Evolutionary conservation across 2,113 vertebrate species (phyloP).

Genomic region (Beaufortia kweichowensis): DNA sequence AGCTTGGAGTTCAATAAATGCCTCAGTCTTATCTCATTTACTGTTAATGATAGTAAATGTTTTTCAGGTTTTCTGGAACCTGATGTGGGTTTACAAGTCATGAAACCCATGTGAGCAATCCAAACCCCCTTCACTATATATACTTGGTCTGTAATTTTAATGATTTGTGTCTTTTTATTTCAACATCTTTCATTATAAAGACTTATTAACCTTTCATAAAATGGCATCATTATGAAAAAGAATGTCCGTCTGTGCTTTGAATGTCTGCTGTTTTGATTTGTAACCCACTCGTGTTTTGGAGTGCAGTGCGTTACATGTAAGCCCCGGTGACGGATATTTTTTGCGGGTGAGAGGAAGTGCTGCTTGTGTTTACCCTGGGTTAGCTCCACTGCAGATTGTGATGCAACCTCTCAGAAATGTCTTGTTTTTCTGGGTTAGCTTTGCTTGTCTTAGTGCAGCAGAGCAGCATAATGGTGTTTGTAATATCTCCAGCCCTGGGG

Average conservation of each 20-base stretch:
- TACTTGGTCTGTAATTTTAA: background rate
- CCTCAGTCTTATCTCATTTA: background rate
- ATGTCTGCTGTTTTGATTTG: conserved; percentile 7
- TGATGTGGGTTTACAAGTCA: background rate
- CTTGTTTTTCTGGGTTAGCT: conserved; percentile 45
- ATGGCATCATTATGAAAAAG: background rate
- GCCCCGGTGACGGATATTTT: conserved; percentile 24
- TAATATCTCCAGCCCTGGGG: conserved; percentile 21
- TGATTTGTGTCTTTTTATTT: background rate
- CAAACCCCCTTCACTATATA: background rate
- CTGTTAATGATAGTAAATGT: background rate
- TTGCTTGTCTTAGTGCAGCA: conserved; percentile 27
- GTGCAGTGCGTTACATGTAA: background rate
- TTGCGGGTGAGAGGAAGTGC: conserved; percentile 41
- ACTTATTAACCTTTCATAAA: background rate
- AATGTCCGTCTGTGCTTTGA: background rate
- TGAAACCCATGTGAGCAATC: background rate
- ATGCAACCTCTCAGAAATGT: conserved; percentile 52
- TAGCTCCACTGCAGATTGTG: conserved; percentile 38
- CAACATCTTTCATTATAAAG: background rate
- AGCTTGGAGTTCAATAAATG: background rate
- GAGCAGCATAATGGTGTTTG: conserved; percentile 36
- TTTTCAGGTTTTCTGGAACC: background rate
- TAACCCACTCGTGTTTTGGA: background rate
- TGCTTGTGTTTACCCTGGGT: conserved; percentile 52